Percentiles rank a stretch among this genome's conserved stretches.
Conservation (phyloP, 2,888 invertebrate genomes). For the Rugalucina vietnamica region DNA sequence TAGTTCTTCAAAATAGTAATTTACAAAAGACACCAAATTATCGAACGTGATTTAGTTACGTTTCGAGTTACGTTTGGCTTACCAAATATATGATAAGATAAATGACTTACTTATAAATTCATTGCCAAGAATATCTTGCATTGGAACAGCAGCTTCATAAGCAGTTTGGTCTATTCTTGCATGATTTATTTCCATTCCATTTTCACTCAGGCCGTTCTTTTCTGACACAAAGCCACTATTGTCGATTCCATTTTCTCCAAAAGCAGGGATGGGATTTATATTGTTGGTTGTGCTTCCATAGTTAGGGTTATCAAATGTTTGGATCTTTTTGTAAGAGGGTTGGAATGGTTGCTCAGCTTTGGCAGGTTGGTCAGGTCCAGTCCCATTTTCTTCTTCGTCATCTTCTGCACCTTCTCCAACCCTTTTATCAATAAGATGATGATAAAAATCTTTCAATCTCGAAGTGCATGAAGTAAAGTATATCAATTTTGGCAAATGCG, state of each 20-base stretch:
- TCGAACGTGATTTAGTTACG: too few species aligned
- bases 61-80: too few species aligned
- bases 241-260: background rate
- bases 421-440: background rate
- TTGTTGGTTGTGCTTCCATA: background rate
- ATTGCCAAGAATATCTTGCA: background rate
- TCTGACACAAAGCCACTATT: background rate
- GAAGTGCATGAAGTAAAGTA: too few species aligned
- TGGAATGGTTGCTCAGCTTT: background rate
- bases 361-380: too few species aligned
- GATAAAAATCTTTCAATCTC: too few species aligned
- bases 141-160: background rate
- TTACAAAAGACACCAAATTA: too few species aligned
- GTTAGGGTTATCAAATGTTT: background rate
- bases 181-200: background rate
- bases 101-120: background rate
- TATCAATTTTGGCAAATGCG: too few species aligned
- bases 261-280: background rate
- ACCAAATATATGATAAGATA: too few species aligned
- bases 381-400: too few species aligned
- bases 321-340: background rate
- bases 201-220: background rate
- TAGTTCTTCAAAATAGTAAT: too few species aligned
- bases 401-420: background rate
- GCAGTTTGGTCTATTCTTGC: background rate